Base-by-base conservation (phyloP, 2,888 invertebrate genomes). In the Brachypterus glaber region DNA sequence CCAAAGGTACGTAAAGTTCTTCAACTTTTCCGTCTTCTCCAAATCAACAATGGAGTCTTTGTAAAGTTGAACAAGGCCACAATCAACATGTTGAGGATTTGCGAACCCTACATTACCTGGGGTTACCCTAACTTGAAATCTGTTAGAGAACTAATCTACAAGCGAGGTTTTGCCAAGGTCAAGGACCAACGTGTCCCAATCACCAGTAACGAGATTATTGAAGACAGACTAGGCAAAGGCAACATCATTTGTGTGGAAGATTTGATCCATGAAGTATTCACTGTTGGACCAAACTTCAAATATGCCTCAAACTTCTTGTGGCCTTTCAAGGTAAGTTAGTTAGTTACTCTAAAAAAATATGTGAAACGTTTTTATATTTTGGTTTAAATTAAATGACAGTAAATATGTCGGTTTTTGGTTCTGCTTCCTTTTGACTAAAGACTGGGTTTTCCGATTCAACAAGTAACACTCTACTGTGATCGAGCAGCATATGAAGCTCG, bases 11-110 rank as follows among this genome's bases (percentile, higher is more conserved):
- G 95, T 43, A 95, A 97, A 70, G 91, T 97, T 8, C 77, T 99
- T 48, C 91, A 97, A 67, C 70, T 99, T 53, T 92, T 99, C 78
- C 84, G 98, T 57, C 72, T 99, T 62, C 79, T 88, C 37, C 98
- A 99, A 70, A 99, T 99, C 71, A 98, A 99, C 81, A 99, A 99
- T 67, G 98, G 95, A 40, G 87, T 96, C 30, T 99, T 99, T 66
- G 77, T 99, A 34, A 88, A 89, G 58, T 70, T 99, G 54, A 99
- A 99, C 76, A 97, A 97, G 67, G 97, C 98, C 3, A 97, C 98
- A 11, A 76, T 97, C 50, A 92, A 95, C 72, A 98, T 98, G 97
- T 72, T 99, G 58, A 84, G 97, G 62, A 95, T 99, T 53, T 89
- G 92, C 41, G 97, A 99, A 66, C 98, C 98, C 9, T 95, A 95